Evolutionary conservation across 2,888 invertebrate species (phyloP).

Genomic region (Torymus tubicola): DNA sequence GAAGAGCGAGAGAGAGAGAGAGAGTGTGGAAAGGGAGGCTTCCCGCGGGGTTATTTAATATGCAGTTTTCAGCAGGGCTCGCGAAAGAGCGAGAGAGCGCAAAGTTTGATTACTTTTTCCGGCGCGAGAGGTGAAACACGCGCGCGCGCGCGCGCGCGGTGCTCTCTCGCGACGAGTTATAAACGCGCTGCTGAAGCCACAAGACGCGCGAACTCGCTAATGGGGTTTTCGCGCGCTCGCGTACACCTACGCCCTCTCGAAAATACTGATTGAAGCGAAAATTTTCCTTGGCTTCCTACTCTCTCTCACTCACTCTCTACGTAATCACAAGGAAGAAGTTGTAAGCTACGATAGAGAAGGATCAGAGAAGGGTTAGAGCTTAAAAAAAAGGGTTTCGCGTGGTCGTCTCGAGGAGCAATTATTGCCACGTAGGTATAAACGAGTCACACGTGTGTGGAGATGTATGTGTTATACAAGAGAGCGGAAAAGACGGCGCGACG

Average conservation of each 20-base stretch:
- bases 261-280: slow-evolving; percentile 37
- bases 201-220: slow-evolving; percentile 36
- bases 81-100: not conserved
- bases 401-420: too few relatives aligned
- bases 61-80: slow-evolving; percentile 39
- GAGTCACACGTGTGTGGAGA: too few relatives aligned
- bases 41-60: slow-evolving; percentile 36
- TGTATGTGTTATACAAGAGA: too few relatives aligned
- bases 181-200: slow-evolving; percentile 15
- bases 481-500: too few relatives aligned
- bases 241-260: not conserved
- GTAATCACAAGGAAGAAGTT: too few relatives aligned
- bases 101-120: slow-evolving; percentile 55
- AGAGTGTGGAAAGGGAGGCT: too few relatives aligned
- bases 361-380: too few relatives aligned
- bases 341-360: too few relatives aligned
- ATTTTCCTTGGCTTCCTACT: too few relatives aligned
- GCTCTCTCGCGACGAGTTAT: slow-evolving; percentile 25
- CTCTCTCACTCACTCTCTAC: too few relatives aligned
- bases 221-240: not conserved
- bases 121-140: not conserved
- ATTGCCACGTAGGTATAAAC: too few relatives aligned
- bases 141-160: not conserved
- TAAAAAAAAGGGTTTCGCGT: too few relatives aligned
- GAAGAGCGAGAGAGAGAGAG: not conserved